Percentiles rank a stretch among this genome's conserved stretches.
These are phyloP conservation scores for Ataeniobius toweri DNA, from an alignment of 2,797 vertebrate species.

Conservation along the genomic window DNA sequence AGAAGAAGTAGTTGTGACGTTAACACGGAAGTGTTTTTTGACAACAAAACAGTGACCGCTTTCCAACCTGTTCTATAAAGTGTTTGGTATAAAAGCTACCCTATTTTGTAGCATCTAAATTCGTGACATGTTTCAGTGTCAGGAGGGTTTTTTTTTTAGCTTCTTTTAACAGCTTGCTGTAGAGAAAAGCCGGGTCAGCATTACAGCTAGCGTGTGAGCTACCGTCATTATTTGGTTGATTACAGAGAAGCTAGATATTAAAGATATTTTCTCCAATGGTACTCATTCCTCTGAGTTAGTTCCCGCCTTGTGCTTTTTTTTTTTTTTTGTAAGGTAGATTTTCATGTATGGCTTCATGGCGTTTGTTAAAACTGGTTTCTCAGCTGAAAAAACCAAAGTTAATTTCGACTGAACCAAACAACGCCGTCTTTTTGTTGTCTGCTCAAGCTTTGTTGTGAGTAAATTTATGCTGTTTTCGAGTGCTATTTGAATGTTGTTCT, in stretches of 20 bases:
- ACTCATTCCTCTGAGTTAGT: neutral
- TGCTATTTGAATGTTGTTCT: constrained; percentile 3
- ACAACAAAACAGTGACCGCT: neutral
- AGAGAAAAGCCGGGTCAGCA: neutral
- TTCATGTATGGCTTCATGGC: constrained; percentile 57
- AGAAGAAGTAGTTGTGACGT: neutral
- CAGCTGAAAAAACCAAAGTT: constrained; percentile 46
- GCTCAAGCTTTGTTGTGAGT: constrained; percentile 74
- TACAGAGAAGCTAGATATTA: neutral
- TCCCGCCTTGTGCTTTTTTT: neutral
- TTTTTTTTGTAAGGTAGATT: neutral
- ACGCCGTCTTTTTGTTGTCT: constrained; percentile 40
- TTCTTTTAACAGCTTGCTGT: neutral
- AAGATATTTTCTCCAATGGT: neutral
- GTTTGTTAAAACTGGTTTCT: constrained; percentile 36
- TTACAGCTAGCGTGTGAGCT: neutral
- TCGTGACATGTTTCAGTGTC: neutral
- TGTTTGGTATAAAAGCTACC: no score
- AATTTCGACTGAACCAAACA: constrained; percentile 34
- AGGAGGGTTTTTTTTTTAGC: neutral
- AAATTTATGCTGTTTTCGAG: neutral
- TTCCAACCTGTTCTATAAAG: neutral
- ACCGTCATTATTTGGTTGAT: neutral
- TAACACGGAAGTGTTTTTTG: neutral
- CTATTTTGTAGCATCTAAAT: neutral